phyloP scores from a whole-genome alignment of 2,888 invertebrate genomes.

The Drosophila meridionalis region DNA sequence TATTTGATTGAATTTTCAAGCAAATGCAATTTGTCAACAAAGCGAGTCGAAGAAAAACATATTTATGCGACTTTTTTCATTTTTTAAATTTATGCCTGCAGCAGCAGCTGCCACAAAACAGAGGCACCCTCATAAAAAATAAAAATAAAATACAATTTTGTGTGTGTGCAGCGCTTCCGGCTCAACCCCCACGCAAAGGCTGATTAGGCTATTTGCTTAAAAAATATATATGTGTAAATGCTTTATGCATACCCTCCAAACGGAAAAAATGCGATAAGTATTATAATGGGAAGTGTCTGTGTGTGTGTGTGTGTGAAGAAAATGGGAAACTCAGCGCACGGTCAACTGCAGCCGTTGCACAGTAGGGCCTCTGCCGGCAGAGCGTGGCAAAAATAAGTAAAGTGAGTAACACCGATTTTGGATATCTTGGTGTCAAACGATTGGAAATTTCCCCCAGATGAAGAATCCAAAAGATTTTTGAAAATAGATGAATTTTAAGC shows the following conservation, averaged over 20 bases:
- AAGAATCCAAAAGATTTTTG: too few relatives aligned
- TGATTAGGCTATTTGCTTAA: constrained; percentile 77
- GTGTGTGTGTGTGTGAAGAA: constrained; percentile 1
- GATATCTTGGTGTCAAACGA: too few relatives aligned
- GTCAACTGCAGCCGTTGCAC: constrained; percentile 60
- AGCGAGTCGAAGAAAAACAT: constrained; percentile 17
- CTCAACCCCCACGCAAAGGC: constrained; percentile 63
- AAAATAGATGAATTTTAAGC: too few relatives aligned
- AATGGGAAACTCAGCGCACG: constrained; percentile 50
- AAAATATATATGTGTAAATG: constrained; percentile 33
- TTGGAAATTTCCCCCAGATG: too few relatives aligned
- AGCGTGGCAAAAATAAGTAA: too few relatives aligned
- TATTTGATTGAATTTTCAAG: constrained; percentile 59
- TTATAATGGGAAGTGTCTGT: constrained; percentile 10
- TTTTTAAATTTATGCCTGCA: constrained; percentile 7
- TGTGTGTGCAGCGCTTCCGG: constrained; percentile 49
- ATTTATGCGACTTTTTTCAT: constrained; percentile 4
- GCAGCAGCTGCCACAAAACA: constrained; percentile 39
- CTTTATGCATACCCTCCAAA: constrained; percentile 47
- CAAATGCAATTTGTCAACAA: constrained; percentile 74
- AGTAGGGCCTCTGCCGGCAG: too few relatives aligned
- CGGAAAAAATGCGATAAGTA: constrained; percentile 51
- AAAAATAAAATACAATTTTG: constrained; percentile 10
- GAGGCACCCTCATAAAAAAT: constrained; percentile 67
- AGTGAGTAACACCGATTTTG: too few relatives aligned